Base-by-base conservation (phyloP, 2,888 invertebrate species). In the Exephanes ischioxanthus region DNA sequence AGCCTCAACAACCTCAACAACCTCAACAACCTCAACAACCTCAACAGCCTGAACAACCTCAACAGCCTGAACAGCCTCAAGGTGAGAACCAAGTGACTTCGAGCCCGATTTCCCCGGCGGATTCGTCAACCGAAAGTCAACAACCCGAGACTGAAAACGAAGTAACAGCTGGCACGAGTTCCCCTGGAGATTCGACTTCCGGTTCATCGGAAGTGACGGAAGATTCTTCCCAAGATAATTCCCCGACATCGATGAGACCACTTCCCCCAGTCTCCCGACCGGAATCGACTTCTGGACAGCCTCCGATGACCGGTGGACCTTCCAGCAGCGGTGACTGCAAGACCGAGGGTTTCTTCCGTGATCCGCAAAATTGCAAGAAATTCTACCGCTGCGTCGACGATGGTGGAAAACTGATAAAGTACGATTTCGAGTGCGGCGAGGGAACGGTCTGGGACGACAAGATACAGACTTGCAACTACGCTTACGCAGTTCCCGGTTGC, bases 341-440 rank as follows among this genome's bases (percentile, higher is more conserved):
- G 16, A 92, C 94, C 89, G 96, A 97, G 91, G 97, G 97, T 72
- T 97, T 97, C 92, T 95, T 96, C 89, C 95, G 96, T 19, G 96
- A 97, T 92, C 94, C 95, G 45, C 94, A 94, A 70, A 95, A 97
- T 90, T 97, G 97, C 90, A 95, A 95, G 84, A 97, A 96, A 91
- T 97, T 97, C 94, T 97, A 97, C 92, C 95, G 97, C 88, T 97
- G 97, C 93, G 97, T 97, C 55, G 94, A 95, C 85, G 95, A 96
- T 90, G 96, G 95, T 0, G 94, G 95, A 51, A 81, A 63, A 4
- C 90, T 91, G 86, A 95, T 92, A 7, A 95, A 94, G 89, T 95
- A 95, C 89, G 95, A 96, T 68, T 96, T 96, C 89, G 93, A 94
- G 75, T 97, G 97, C 89, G 96, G 96, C 0, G 95, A 95, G 81